phyloP scores from a whole-genome alignment of 1,140 invertebrate species.

The Psix sp. region DNA sequence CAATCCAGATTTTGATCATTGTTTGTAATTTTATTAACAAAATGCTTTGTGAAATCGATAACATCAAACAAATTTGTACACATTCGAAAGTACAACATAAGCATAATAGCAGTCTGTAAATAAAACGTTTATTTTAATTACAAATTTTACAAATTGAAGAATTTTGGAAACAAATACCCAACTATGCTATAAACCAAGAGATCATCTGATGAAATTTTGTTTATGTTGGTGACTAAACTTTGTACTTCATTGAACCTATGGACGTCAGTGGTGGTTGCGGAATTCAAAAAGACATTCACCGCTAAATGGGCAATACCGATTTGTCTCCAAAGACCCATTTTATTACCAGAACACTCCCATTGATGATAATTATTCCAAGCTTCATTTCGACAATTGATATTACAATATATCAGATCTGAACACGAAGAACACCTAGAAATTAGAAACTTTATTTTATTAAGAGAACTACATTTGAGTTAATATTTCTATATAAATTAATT shows the following conservation, averaged over 20 bases:
- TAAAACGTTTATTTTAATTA: background rate
- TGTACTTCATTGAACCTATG: slow-evolving; percentile 70
- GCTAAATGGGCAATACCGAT: slow-evolving; percentile 88
- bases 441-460: background rate
- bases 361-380: slow-evolving; percentile 82
- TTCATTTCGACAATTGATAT: slow-evolving; percentile 78
- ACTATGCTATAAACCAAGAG: slow-evolving; percentile 74
- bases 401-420: slow-evolving; percentile 82
- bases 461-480: too few species aligned
- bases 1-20: slow-evolving; percentile 55
- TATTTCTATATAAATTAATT: too few species aligned
- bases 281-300: slow-evolving; percentile 80
- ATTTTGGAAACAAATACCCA: slow-evolving; percentile 41
- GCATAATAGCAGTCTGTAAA: slow-evolving; percentile 78
- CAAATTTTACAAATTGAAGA: background rate
- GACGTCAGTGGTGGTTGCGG: slow-evolving; percentile 67
- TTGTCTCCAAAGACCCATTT: slow-evolving; percentile 80
- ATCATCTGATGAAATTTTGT: slow-evolving; percentile 71
- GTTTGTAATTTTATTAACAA: slow-evolving; percentile 65
- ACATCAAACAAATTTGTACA: slow-evolving; percentile 78
- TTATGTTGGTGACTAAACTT: slow-evolving; percentile 73
- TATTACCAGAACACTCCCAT: slow-evolving; percentile 85
- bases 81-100: slow-evolving; percentile 77
- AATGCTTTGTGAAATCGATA: slow-evolving; percentile 60
- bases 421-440: slow-evolving; percentile 80